These are phyloP conservation scores for Gorsachius goisagi DNA, from an alignment of 2,113 vertebrate genomes.

Conservation along the genomic window DNA sequence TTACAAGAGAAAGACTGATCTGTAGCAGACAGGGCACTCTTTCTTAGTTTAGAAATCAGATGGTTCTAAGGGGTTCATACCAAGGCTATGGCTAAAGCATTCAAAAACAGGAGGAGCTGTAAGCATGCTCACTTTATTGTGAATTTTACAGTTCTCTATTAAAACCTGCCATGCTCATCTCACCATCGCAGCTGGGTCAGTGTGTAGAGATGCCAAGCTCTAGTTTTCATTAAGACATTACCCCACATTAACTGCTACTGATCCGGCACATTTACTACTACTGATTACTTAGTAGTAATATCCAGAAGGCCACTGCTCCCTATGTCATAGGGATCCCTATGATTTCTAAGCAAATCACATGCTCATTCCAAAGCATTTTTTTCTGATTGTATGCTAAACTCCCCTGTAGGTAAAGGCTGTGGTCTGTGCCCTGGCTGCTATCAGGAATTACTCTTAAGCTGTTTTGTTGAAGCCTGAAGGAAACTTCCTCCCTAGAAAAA, in stretches of 20 bases:
- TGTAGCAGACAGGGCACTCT: background rate
- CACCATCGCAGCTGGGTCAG: background rate
- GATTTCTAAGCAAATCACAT: background rate
- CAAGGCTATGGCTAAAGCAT: background rate
- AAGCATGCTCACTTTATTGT: background rate
- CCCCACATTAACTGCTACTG: background rate
- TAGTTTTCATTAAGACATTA: background rate
- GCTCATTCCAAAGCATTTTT: background rate
- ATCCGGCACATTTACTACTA: background rate
- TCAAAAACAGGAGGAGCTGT: background rate
- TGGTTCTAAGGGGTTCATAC: accelerated
- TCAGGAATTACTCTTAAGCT: background rate
- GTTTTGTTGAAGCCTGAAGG: background rate
- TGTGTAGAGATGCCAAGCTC: background rate
- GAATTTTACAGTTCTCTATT: background rate
- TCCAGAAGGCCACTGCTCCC: background rate
- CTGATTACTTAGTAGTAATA: background rate
- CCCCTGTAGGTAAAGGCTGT: background rate
- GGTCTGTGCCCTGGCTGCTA: background rate
- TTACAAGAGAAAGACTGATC: background rate
- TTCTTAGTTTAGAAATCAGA: background rate
- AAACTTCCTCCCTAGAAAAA: background rate
- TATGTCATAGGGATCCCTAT: background rate
- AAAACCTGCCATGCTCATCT: background rate
- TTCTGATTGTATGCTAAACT: background rate